Conservation (phyloP, 2,888 invertebrate species). For the Thelaira solivaga region DNA sequence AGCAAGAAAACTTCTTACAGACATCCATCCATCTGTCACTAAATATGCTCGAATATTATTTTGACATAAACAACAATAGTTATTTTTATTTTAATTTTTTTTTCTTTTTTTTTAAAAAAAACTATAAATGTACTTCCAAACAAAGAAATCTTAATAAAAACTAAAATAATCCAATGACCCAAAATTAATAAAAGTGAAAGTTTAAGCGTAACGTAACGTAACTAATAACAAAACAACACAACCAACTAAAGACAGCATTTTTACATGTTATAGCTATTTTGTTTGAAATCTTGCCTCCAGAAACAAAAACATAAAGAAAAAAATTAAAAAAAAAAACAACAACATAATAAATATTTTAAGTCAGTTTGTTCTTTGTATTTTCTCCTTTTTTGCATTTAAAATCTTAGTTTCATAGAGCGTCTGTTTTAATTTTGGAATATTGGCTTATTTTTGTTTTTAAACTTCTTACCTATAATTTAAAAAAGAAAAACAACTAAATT, state of each 20-base stretch:
- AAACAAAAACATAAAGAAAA: no score
- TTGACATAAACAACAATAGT: constrained; percentile 18
- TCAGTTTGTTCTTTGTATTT: background rate
- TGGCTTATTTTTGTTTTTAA: constrained; percentile 26
- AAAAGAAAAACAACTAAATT: constrained; percentile 20
- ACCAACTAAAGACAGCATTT: background rate
- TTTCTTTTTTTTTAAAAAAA: background rate
- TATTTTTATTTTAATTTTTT: constrained; percentile 46
- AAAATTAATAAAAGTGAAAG: constrained; percentile 36
- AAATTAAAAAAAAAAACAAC: background rate
- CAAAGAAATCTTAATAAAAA: background rate
- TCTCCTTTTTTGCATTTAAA: constrained; percentile 50
- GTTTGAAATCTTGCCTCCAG: no score
- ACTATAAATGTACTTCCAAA: constrained; percentile 42
- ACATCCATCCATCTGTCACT: background rate
- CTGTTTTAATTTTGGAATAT: constrained; percentile 22
- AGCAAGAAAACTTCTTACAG: no score
- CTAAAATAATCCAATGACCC: constrained; percentile 41
- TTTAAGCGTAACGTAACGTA: background rate
- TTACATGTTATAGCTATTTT: no score
- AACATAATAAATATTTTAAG: constrained; percentile 5
- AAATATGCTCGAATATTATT: constrained; percentile 62
- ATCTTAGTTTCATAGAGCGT: background rate
- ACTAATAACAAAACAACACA: background rate
- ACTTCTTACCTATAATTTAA: constrained; percentile 2